A percentile compares a stretch with the other conserved stretches of the same genome.
phyloP scores from a whole-genome alignment of 2,113 vertebrate species.

The Ammodramus savannarum region DNA sequence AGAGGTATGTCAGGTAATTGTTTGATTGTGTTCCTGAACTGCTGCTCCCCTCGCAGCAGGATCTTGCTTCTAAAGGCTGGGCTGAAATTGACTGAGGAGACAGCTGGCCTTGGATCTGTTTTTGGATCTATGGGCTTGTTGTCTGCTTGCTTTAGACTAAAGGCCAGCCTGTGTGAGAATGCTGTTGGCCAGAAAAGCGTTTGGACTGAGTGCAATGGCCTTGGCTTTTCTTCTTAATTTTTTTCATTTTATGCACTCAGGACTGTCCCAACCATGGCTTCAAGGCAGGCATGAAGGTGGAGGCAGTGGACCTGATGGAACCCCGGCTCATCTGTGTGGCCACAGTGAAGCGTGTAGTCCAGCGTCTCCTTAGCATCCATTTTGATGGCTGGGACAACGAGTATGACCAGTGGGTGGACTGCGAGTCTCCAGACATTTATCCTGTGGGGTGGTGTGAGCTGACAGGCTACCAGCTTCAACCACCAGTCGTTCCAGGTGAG shows the following conservation, averaged over 20 bases:
- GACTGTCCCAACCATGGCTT: constrained; percentile 89
- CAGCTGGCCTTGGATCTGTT: neutral
- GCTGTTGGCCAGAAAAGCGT: neutral
- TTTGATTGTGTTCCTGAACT: neutral
- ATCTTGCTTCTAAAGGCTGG: neutral
- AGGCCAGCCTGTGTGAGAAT: neutral
- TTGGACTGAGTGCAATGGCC: neutral
- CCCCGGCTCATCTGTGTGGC: constrained; percentile 94
- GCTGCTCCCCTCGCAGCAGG: neutral
- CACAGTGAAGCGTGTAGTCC: constrained; percentile 85
- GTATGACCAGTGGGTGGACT: constrained; percentile 97
- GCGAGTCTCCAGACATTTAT: constrained; percentile 94
- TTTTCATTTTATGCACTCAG: constrained; percentile 52
- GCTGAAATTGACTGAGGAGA: neutral
- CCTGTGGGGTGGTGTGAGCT: constrained; percentile 95
- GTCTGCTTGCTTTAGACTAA: neutral
- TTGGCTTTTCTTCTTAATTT: neutral
- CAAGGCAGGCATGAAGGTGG: constrained; percentile 88
- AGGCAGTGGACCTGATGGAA: constrained; percentile 97
- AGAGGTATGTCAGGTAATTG: neutral
- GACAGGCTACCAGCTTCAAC: constrained; percentile 89
- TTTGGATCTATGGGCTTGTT: neutral
- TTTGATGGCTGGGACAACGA: constrained; percentile 96
- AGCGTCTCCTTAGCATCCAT: constrained; percentile 90
- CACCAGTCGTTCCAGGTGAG: constrained; percentile 85